Percentiles rank a stretch among this genome's conserved stretches.
These are phyloP conservation scores for Iselma pallidipennis DNA, from an alignment of 2,888 invertebrate species.

Conservation along the genomic window DNA sequence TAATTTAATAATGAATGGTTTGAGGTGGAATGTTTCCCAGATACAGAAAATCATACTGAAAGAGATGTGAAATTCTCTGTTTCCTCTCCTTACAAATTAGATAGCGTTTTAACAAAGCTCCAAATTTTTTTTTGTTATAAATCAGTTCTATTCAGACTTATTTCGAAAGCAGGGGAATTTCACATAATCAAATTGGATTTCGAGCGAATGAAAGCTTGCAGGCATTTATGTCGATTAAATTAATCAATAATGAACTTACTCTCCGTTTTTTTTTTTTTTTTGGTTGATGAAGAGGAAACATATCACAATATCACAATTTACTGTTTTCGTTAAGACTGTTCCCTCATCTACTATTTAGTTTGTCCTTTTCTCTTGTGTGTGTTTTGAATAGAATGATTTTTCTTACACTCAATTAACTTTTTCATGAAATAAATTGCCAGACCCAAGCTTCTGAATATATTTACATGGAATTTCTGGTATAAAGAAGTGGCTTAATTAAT, in stretches of 20 bases:
- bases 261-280: no score
- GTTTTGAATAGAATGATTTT: no score
- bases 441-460: background rate
- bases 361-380: no score
- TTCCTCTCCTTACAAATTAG: background rate
- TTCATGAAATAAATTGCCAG: background rate
- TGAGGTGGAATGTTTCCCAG: slow-evolving; percentile 6
- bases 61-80: background rate
- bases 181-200: background rate
- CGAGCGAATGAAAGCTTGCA: background rate
- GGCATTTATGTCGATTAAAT: background rate
- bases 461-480: background rate
- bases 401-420: background rate
- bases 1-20: slow-evolving; percentile 28
- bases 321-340: no score
- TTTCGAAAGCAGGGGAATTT: background rate
- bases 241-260: background rate
- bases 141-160: background rate
- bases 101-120: background rate
- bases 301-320: no score
- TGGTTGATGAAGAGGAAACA: background rate
- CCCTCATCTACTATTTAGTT: background rate
- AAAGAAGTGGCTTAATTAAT: background rate
- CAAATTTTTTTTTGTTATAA: background rate
- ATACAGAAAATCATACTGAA: background rate